phyloP scores from a whole-genome alignment of 1,140 invertebrate genomes.

The Eulimnadia texana region DNA sequence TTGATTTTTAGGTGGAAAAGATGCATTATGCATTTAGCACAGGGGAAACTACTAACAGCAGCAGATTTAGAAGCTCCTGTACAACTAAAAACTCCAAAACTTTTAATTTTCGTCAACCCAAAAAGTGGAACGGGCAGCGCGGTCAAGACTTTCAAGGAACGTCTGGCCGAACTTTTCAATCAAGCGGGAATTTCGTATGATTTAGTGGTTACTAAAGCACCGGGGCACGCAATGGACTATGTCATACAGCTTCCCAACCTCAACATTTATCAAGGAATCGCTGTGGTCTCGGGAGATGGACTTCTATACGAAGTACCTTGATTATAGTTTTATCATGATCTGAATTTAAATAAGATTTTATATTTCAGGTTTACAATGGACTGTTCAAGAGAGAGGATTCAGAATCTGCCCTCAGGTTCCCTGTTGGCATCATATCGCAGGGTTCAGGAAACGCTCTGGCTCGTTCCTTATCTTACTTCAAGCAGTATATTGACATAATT shows the following conservation, averaged over 20 bases:
- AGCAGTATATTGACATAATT: slow-evolving; percentile 22
- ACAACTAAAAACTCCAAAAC: slow-evolving; percentile 27
- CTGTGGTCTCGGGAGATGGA: slow-evolving; percentile 87
- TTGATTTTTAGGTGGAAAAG: not conserved
- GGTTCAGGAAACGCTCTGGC: slow-evolving; percentile 92
- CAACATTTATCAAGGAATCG: slow-evolving; percentile 47
- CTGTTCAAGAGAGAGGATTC: slow-evolving; percentile 73
- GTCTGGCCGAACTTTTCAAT: slow-evolving; percentile 59
- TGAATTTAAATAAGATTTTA: no score
- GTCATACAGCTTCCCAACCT: slow-evolving; percentile 61
- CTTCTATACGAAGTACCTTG: slow-evolving; percentile 68
- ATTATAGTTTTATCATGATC: not conserved
- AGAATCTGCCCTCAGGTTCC: slow-evolving; percentile 56
- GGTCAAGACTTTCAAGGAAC: slow-evolving; percentile 56
- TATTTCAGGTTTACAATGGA: slow-evolving; percentile 66
- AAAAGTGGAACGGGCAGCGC: slow-evolving; percentile 79
- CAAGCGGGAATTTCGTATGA: slow-evolving; percentile 78
- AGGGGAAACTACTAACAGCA: not conserved
- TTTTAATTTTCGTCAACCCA: slow-evolving; percentile 81
- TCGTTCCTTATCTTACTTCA: slow-evolving; percentile 48
- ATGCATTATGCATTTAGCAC: not conserved
- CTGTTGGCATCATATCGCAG: slow-evolving; percentile 77
- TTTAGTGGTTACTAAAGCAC: slow-evolving; percentile 70
- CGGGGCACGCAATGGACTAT: slow-evolving; percentile 64
- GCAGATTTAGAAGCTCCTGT: not conserved